These are phyloP conservation scores for Eupithecia centaureata DNA, from an alignment of 2,888 invertebrate genomes.

Conservation along the genomic window DNA sequence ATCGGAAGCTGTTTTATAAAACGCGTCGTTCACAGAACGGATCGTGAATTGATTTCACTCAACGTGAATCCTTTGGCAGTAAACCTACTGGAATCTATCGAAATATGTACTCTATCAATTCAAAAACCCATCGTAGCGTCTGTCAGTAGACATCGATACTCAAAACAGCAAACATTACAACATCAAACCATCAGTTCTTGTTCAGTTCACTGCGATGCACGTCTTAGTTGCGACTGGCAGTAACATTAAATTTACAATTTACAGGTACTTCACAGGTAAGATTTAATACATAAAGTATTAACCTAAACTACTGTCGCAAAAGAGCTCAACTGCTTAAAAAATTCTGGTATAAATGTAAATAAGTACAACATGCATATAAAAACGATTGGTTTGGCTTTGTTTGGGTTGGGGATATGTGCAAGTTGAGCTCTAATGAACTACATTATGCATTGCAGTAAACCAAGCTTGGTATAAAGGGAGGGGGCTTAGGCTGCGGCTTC, in stretches of 20 bases:
- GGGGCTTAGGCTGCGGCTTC: conserved; percentile 83
- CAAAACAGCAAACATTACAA: conserved; percentile 71
- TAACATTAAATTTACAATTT: conserved; percentile 79
- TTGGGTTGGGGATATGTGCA: conserved; percentile 69
- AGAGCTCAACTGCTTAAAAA: conserved; percentile 75
- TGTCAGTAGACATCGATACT: conserved; percentile 73
- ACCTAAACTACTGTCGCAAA: conserved; percentile 73
- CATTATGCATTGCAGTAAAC: conserved; percentile 81
- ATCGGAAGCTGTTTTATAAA: conserved; percentile 76
- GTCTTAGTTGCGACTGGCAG: conserved; percentile 64
- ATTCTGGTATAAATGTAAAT: conserved; percentile 55
- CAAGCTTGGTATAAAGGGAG: conserved; percentile 57
- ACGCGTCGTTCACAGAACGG: conserved; percentile 83
- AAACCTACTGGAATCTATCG: conserved; percentile 72
- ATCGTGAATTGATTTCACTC: conserved; percentile 78
- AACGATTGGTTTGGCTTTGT: conserved; percentile 66
- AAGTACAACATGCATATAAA: conserved; percentile 52
- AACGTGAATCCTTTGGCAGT: conserved; percentile 82
- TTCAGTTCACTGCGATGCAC: conserved; percentile 82
- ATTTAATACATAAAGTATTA: conserved; percentile 77
- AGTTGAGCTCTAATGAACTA: conserved; percentile 79
- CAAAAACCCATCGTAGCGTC: conserved; percentile 69
- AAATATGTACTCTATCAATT: conserved; percentile 69
- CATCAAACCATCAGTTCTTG: conserved; percentile 62
- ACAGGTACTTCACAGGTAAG: conserved; percentile 83